phyloP scores from a whole-genome alignment of 2,797 vertebrate species.

The Lithobates pipiens region DNA sequence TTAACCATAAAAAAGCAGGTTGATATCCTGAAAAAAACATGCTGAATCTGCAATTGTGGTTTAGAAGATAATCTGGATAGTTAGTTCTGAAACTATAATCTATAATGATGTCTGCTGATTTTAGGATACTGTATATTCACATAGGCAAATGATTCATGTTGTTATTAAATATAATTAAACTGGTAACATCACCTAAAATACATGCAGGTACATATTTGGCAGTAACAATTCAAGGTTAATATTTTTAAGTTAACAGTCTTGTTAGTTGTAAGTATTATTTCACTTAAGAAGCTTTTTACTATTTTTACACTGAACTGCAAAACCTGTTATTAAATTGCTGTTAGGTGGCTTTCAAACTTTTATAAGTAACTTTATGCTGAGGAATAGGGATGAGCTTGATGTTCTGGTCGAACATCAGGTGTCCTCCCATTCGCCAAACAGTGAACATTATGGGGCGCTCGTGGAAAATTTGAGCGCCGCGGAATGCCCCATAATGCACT shows the following conservation, averaged over 20 bases:
- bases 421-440: too few species aligned
- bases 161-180: slow-evolving; percentile 15
- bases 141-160: not conserved
- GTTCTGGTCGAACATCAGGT: too few species aligned
- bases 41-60: slow-evolving; percentile 17
- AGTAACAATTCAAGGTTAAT: not conserved
- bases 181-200: not conserved
- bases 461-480: too few species aligned
- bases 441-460: too few species aligned
- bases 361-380: not conserved
- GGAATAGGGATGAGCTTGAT: too few species aligned
- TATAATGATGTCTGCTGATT: not conserved
- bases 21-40: slow-evolving; percentile 15
- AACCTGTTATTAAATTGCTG: not conserved
- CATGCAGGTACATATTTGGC: not conserved
- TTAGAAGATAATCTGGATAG: not conserved
- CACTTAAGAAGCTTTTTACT: not conserved
- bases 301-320: not conserved
- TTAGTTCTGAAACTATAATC: slow-evolving; percentile 3
- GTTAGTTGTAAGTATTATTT: not conserved
- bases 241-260: not conserved
- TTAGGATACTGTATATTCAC: not conserved
- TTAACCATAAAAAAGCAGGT: not conserved
- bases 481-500: too few species aligned
- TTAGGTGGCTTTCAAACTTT: not conserved